phyloP scores from a whole-genome alignment of 1,140 invertebrate genomes.

The Drosophila lowei region DNA sequence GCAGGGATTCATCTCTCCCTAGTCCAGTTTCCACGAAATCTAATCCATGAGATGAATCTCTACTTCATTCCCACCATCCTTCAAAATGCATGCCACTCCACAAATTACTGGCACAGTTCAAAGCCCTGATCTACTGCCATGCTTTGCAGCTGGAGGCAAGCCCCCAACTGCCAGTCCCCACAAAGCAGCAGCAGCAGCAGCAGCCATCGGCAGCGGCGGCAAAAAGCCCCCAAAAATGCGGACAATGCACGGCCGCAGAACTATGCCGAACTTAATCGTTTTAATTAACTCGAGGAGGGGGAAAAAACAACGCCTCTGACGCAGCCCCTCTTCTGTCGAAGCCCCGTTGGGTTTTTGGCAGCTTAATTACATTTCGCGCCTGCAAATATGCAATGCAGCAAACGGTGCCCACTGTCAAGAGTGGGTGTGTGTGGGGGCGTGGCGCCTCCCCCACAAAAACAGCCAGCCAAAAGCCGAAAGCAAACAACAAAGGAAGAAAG shows the following conservation, averaged over 20 bases:
- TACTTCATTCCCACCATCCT: no score
- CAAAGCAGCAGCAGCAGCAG: no score
- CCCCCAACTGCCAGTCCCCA: neutral
- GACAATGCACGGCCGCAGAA: conserved; percentile 42
- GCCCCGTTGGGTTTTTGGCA: conserved; percentile 61
- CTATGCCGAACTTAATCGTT: conserved; percentile 71
- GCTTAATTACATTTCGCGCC: conserved; percentile 80
- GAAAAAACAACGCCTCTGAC: conserved; percentile 19
- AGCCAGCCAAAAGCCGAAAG: conserved; percentile 13
- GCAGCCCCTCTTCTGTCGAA: neutral
- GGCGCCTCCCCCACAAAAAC: neutral
- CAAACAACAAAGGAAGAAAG: conserved; percentile 46
- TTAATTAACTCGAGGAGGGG: conserved; percentile 62
- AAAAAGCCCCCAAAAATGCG: conserved; percentile 29
- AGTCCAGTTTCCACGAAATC: no score
- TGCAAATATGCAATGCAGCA: conserved; percentile 67
- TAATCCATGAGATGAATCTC: no score
- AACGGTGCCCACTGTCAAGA: conserved; percentile 23
- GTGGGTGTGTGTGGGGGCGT: conserved; percentile 20
- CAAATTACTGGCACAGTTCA: no score
- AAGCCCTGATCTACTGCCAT: no score
- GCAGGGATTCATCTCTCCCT: no score
- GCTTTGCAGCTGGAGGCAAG: no score
- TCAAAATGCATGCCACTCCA: no score
- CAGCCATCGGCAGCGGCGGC: no score